Conservation (phyloP, 2,888 invertebrate genomes). For the Tipula vernalis region DNA sequence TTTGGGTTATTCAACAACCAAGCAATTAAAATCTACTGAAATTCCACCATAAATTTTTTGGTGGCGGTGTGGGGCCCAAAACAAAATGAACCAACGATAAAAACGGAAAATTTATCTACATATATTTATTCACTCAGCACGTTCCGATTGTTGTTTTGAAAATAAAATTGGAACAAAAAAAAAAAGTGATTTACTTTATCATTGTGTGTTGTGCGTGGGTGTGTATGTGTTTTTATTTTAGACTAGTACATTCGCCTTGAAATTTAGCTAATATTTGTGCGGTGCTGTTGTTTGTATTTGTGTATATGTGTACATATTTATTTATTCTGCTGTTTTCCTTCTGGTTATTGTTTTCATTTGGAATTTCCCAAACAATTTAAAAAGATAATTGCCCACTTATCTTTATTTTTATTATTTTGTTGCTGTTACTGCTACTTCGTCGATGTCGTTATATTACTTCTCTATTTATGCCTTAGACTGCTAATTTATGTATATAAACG, state of each 20-base stretch:
- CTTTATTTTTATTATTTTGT: neutral
- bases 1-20: neutral
- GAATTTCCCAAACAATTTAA: neutral
- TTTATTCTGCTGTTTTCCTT: neutral
- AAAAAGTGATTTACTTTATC: neutral
- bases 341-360: neutral
- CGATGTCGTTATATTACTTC: neutral
- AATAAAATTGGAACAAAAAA: neutral
- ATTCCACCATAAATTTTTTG: neutral
- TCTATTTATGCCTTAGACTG: neutral
- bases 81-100: neutral
- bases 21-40: neutral
- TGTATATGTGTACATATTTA: neutral
- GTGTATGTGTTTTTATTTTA: neutral
- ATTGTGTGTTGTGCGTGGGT: neutral
- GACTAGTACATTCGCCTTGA: neutral
- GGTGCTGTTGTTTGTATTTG: neutral
- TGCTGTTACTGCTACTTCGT: neutral
- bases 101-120: neutral
- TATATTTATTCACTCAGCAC: neutral
- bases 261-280: neutral
- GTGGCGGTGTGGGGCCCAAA: neutral
- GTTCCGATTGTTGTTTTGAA: neutral
- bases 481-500: neutral
- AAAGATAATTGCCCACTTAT: constrained; percentile 4